Evolutionary conservation across 2,113 vertebrate genomes (phyloP), one percentile per base, ranked within the genome.

Genomic region (Gallinago undulata): DNA sequence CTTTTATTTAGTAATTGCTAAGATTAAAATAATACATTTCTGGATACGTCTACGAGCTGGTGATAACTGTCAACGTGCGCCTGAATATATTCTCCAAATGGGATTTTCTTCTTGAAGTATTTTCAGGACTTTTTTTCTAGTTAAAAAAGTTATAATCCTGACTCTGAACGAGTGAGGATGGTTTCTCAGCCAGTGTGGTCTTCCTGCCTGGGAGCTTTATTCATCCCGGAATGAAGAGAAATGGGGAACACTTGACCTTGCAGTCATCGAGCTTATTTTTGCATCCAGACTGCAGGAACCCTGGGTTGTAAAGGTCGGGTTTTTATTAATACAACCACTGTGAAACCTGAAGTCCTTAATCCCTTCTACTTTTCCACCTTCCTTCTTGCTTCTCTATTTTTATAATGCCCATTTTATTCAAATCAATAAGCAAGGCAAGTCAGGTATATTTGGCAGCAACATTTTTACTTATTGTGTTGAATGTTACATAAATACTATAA

Each of bases 401-500:
- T 53, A 56, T 70, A 59, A 4, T 13, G 43, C 28, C 19, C 24
- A 9, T 96, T 93, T 81, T 75, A 74, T 87, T 95, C 73, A 73
- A 70, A 86, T 67, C 75, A 56, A 14, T 84, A 69, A 84, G 57
- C 75, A 89, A 57, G 41, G 33, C 57, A 73, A 84, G 72, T 39
- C 84, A 48, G 88, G 25, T 83, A 11, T 33, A 55, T 87, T 94
- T 93, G 74, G 79, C 83, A 95, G 66, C 72, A 87, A 24, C 23
- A 21, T 45, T 94, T 93, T 87, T 57, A 68, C 56, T 92, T 83
- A 53, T 55, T 83, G 73, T 80, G 59, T 45, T 70, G 86, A 92
- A 77, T 60, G 78, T 83, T 94, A 53, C 67, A 47, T 87, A 95
- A 97, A 97, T 74, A 89, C 89, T 81, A 3, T 87, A 85, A 94